Evolutionary conservation across 2,113 vertebrate genomes (phyloP), one percentile per base, ranked within the genome.

Genomic region (Candoia aspera): DNA sequence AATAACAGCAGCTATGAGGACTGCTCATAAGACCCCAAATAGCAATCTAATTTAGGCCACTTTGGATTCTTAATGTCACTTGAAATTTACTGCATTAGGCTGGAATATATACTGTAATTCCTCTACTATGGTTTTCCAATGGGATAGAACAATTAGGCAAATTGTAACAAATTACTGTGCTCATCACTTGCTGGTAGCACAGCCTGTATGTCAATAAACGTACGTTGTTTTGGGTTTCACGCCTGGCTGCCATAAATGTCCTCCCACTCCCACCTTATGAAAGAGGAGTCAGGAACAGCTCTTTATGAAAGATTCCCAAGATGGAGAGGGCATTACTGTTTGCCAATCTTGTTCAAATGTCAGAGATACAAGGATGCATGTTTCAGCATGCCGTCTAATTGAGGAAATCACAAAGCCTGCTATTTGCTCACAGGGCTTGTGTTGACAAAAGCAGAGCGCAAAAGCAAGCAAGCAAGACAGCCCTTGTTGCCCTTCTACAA

Each of bases 341-440:
- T 92, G 62, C 90, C 1, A 54, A 91, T 88, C 73, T 91, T 89
- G 29, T 95, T 91, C 89, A 92, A 94, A 94, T 33, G 42, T 90
- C 93, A 95, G 93, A 92, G 94, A 92, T 6, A 88, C 59, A 96
- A 94, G 85, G 59, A 87, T n/a, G 17, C 0, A 0, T 85, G 94
- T 96, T 91, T 37, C 87, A 57, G 92, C 96, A 90, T 90, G 92
- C 59, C 89, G 92, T 93, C 58, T 42, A 94, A 93, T 55, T 88
- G 26, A 64, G 88, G 29, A 55, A 89, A 83, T 90, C 91, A 95
- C 90, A 95, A 94, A 94, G 90, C 84, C 93, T 29, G 90, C 64
- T 96, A 91, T 96, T 97, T 96, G 94, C 95, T 92, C 62, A 91
- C 95, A 95, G 84, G 89, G 60, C 89, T 93, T 94, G 57, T 94